Evolutionary conservation across 2,797 vertebrate genomes (phyloP), one percentile per base, ranked within the genome.

Genomic region (Botia almorhae): DNA sequence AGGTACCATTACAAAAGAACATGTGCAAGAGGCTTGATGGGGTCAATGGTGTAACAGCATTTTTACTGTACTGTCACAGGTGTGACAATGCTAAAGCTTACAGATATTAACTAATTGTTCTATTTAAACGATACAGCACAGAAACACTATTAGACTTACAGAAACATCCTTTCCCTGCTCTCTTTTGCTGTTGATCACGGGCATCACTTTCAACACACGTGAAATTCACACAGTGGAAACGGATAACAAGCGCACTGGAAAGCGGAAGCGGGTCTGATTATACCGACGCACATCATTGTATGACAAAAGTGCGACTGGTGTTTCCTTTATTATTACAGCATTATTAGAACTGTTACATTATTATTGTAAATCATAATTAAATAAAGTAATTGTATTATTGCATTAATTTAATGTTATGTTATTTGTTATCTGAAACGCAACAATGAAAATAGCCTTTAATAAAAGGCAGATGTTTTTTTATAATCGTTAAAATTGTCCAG

Each of bases 101-200:
- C 7, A 7, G 33, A 51, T 36, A 6, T 51, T 5, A 50, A 17
- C 46, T 14, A 3, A 33, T 10, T 46, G n/a, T 48, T 43, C 1
- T 46, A 7, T 63, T 16, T 48, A 6, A 19, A 23, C 10, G 2
- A 43, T 61, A 36, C 56, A n/a, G 6, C n/a, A 76, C 2, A 60
- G 1, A 69, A 55, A 68, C 2, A 60, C 7, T 14, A 36, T 16
- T 0, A n/a, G 61, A 83, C 82, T 88, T 70, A 94, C 93, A 69
- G 93, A 90, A 0, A 79, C 74, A 86, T 95, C 93, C 3, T 83
- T 88, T 4, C 88, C 82, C 19, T 85, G 84, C 33, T 87, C 82
- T 75, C 83, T 88, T 64, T 85, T 89, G 43, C 48, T 85, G 69
- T 82, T 84, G 26, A 82, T 86, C 16, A 76, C 63, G 0, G 88